These are phyloP conservation scores for Ophioderma brevispina DNA, from an alignment of 35 echinoderm and acorn worm species.

Conservation along the genomic window DNA sequence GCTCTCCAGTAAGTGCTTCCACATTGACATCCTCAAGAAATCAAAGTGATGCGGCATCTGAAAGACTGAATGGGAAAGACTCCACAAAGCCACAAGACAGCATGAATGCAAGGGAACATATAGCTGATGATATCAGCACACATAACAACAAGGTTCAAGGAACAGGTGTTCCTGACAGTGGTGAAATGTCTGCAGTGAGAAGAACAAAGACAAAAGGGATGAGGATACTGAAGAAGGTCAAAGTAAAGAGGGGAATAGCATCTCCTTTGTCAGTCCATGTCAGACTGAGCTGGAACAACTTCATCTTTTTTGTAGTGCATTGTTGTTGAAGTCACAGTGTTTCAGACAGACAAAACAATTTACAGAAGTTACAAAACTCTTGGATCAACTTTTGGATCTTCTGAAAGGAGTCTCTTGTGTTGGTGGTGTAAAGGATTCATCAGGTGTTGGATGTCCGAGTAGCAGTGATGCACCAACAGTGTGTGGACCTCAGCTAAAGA, in stretches of 20 bases:
- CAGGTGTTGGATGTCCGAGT: neutral
- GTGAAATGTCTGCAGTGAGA: too few species aligned
- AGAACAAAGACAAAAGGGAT: too few species aligned
- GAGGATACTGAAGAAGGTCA: neutral
- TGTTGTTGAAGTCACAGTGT: slow-evolving; percentile 26
- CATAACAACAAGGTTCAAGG: too few species aligned
- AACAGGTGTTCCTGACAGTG: too few species aligned
- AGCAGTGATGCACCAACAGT: neutral
- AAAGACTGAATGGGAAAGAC: too few species aligned
- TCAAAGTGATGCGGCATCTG: too few species aligned
- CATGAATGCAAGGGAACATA: too few species aligned
- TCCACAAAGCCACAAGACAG: too few species aligned
- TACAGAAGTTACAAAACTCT: neutral
- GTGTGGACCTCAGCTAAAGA: slow-evolving; percentile 5
- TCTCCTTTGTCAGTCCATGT: too few species aligned
- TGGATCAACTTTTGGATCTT: neutral
- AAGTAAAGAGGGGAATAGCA: too few species aligned
- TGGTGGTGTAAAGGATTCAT: neutral
- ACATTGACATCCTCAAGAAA: neutral
- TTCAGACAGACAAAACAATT: neutral
- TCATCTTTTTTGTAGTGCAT: slow-evolving; percentile 18
- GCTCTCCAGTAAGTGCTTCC: neutral
- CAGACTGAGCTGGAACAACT: neutral
- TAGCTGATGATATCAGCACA: too few species aligned
- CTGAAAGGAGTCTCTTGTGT: neutral